Evolutionary conservation across 2,888 invertebrate genomes (phyloP).

Genomic region (Parnassius glacialis): DNA sequence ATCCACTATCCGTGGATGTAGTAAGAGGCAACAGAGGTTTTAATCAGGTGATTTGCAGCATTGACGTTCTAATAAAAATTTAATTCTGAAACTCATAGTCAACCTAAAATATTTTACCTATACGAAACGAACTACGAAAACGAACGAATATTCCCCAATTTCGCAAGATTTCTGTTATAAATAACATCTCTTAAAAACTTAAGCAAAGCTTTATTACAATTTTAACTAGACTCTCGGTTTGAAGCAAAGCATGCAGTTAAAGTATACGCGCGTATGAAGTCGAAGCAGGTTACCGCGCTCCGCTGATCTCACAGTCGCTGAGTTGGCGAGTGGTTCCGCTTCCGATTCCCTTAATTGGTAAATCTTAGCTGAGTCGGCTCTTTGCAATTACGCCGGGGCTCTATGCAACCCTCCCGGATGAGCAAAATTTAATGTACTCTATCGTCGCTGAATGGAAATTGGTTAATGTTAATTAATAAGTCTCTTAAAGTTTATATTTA

Average conservation of each 20-base stretch:
- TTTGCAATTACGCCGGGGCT: conserved; percentile 67
- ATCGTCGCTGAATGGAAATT: conserved; percentile 34
- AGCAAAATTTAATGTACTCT: conserved; percentile 54
- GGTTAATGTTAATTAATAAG: conserved; percentile 38
- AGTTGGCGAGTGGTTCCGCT: conserved; percentile 66
- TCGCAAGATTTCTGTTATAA: too few relatives aligned
- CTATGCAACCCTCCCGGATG: conserved; percentile 55
- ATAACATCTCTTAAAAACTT: not conserved
- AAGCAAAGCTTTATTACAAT: not conserved
- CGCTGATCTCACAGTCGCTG: conserved; percentile 46
- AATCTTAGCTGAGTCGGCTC: conserved; percentile 76
- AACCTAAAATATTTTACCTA: too few relatives aligned
- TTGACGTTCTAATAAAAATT: too few relatives aligned
- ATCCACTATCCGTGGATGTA: too few relatives aligned
- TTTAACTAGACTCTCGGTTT: conserved; percentile 1
- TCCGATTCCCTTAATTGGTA: conserved; percentile 74
- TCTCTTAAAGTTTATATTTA: conserved; percentile 25
- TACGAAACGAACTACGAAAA: too few relatives aligned
- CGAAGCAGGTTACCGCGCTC: conserved; percentile 35
- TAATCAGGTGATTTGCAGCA: too few relatives aligned
- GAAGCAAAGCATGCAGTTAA: conserved; percentile 7
- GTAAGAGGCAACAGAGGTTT: too few relatives aligned
- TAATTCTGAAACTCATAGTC: too few relatives aligned
- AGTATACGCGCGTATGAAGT: conserved; percentile 23
- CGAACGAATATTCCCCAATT: too few relatives aligned